A percentile compares a stretch with the other conserved stretches of the same genome.
These are phyloP conservation scores for Myrmecophaga tridactyla DNA, from an alignment of 2,113 vertebrate genomes.

Conservation along the genomic window DNA sequence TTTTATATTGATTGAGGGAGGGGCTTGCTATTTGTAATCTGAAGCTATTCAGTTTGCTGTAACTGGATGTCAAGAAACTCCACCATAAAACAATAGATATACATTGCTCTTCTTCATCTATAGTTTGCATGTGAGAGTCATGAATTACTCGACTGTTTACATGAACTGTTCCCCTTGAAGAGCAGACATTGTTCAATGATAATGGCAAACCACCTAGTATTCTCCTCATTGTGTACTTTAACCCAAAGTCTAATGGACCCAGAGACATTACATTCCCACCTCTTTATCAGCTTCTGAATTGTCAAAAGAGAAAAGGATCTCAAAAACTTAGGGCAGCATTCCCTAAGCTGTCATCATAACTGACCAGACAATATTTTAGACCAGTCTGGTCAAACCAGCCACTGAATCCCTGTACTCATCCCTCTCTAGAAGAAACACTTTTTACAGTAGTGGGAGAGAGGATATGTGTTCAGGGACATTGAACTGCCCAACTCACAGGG, in stretches of 20 bases:
- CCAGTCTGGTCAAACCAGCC: not conserved
- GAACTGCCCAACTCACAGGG: not conserved
- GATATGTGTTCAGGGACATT: not conserved
- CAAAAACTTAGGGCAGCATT: not conserved
- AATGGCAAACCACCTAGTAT: not conserved
- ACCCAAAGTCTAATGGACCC: not conserved
- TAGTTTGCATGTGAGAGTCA: not conserved
- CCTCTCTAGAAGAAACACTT: not conserved
- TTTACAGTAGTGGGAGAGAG: not conserved
- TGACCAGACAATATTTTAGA: not conserved
- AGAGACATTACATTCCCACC: not conserved
- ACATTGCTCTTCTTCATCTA: not conserved
- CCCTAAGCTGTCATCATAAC: not conserved
- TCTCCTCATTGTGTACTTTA: not conserved
- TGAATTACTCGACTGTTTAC: not conserved
- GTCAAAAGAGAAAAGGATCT: not conserved
- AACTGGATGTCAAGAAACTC: not conserved
- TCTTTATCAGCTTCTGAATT: conserved; percentile 30
- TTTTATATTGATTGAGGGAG: not conserved
- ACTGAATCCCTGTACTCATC: not conserved
- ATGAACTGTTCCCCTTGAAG: not conserved
- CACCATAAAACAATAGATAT: conserved; percentile 3
- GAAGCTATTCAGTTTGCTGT: not conserved
- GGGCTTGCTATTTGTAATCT: not conserved
- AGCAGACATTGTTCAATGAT: not conserved